Base-by-base conservation (phyloP, 2,113 vertebrate genomes). In the Nothoprocta perdicaria region DNA sequence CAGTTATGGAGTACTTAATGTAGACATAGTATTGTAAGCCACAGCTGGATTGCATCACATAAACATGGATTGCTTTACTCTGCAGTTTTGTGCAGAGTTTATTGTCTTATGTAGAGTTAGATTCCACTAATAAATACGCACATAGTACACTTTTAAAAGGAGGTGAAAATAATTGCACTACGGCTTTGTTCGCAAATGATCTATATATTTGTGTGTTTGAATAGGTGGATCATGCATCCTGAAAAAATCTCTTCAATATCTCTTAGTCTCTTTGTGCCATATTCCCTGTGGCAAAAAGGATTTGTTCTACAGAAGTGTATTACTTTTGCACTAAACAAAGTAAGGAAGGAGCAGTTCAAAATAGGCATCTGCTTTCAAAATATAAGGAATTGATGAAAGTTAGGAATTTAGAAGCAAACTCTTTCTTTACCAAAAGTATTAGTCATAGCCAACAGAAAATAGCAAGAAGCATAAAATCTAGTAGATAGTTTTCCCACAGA, bases 21-120 rank as follows among this genome's bases (percentile, higher is more conserved):
- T 14, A 57, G n/a, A 12, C 58, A 26, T 8, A 7, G 15, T 57
- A 1, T 52, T 1, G 13, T 31, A 18, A 40, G 6, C 8, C 23
- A 9, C 13, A 46, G 27, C 41, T 41, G 24, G 24, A 22, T 76
- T 6, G 23, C 0, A 9, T 23, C 35, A 46, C n/a, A 6, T 24
- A 14, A 9, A 69, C 1, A 1, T 2, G 9, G 24, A 57, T 27
- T 22, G 52, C 62, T 17, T 4, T 38, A 38, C 4, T 15, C 8
- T 31, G 46, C 3, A 17, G 3, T 26, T 62, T 71, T 12, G 13
- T 14, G 7, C 11, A 8, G 6, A 67, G 26, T 58, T 83, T 53
- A 31, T 4, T 17, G 5, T 8, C 3, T 27, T 76, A 4, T 9
- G 29, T 63, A 33, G 29, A 80, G 48, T 33, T 13, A 72, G 29